Base-by-base conservation (phyloP, 2,888 invertebrate species). In the Amiota minor region DNA sequence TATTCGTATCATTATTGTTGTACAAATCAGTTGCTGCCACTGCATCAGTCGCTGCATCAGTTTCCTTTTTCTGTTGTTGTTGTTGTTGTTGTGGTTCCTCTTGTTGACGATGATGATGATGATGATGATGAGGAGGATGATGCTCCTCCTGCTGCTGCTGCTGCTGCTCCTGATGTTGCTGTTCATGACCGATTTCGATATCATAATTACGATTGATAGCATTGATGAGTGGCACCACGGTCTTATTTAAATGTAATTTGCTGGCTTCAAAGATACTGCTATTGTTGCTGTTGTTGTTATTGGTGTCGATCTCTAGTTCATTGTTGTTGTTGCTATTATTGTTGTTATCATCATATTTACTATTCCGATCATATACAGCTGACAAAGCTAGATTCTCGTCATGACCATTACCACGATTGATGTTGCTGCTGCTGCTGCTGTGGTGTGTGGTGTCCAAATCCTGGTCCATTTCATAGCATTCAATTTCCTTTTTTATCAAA, bases 291-390 rank as follows among this genome's bases (percentile, higher is more conserved):
- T 82, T 83, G 77, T 86, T 87, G 78, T 83, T 88, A 74, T 87
- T 83, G 56, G 83, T 83, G 12, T 82, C 84, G 45, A 79, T 87
- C 70, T 86, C 85, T 73, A 81, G 77, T 59, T 83, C 83, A 1
- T 65, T 74, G 11, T 71, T 72, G 71, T 82, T 80, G 73, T 79
- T 81, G 47, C 82, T 83, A 49, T 76, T 79, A 68, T 86, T 86
- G 77, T 83, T 86, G 73, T 84, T 83, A 79, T 83, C 87, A 67
- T 79, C 86, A 74, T 81, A 88, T 80, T 79, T 86, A 72, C 81
- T 77, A 76, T 71, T 75, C 76, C 65, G 76, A 71, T 71, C 79
- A 74, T 84, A 83, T 45, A 79, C 80, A 67, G 79, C 80, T 8
- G 35, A 35, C 35, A 35, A 35, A 20, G 79, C 78, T 62, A 80